These are phyloP conservation scores for Atrina japonica DNA, from an alignment of 2,888 invertebrate genomes.

Conservation along the genomic window DNA sequence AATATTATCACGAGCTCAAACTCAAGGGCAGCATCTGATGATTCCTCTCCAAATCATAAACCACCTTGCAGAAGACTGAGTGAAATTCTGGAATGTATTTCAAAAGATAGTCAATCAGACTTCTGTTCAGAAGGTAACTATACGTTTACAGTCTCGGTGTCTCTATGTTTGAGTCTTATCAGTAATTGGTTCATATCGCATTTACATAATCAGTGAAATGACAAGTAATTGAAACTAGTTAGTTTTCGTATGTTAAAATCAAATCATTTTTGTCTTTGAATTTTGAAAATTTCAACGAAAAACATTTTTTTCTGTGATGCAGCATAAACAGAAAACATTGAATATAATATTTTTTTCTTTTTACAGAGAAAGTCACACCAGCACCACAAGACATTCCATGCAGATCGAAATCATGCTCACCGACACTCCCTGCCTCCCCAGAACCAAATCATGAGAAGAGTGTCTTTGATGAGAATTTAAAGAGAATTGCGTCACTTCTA, in stretches of 20 bases:
- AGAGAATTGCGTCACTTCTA: slow-evolving; percentile 35
- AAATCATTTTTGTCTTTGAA: too few species aligned
- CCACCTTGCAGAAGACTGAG: slow-evolving; percentile 24
- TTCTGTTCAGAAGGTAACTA: slow-evolving; percentile 17
- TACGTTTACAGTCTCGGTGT: too few species aligned
- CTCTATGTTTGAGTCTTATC: too few species aligned
- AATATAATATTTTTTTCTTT: too few species aligned
- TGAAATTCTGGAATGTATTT: slow-evolving; percentile 31
- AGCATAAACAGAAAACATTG: too few species aligned
- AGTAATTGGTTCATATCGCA: too few species aligned
- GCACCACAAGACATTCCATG: background rate
- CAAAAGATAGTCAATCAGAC: slow-evolving; percentile 6
- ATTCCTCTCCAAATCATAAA: background rate
- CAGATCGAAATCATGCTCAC: slow-evolving; percentile 1
- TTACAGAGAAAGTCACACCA: slow-evolving; percentile 19
- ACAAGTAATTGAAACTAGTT: too few species aligned
- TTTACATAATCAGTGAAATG: too few species aligned
- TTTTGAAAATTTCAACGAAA: too few species aligned
- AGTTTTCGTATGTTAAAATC: too few species aligned
- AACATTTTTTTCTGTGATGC: too few species aligned
- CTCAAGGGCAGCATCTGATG: background rate
- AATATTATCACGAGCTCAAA: background rate
- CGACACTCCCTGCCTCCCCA: background rate
- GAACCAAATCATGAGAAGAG: slow-evolving; percentile 2
- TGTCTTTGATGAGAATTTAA: slow-evolving; percentile 29